phyloP scores from a whole-genome alignment of 2,797 vertebrate species.

The Scolopax bukidnonensis region DNA sequence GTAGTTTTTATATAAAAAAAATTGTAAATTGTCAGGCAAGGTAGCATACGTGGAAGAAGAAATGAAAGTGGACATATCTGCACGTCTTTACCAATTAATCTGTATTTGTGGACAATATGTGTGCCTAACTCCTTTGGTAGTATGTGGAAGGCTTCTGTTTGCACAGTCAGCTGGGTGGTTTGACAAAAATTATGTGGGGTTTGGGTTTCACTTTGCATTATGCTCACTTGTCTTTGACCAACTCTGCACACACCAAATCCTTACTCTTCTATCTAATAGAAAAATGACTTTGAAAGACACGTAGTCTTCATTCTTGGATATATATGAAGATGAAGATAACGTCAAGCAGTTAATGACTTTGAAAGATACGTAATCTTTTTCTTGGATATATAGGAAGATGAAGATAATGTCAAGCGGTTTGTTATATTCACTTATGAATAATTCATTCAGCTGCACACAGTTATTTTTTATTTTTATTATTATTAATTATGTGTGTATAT shows the following conservation, averaged over 20 bases:
- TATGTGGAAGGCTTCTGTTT: neutral
- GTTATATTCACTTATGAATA: slow-evolving; percentile 50
- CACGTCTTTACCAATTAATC: neutral
- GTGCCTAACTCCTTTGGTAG: neutral
- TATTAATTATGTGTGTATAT: slow-evolving; percentile 53
- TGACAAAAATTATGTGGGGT: neutral
- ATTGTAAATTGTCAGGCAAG: neutral
- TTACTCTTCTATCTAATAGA: neutral
- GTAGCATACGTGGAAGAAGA: neutral
- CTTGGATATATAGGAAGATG: slow-evolving; percentile 38
- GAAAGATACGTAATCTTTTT: slow-evolving; percentile 25
- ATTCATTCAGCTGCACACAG: slow-evolving; percentile 33
- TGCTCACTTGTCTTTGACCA: neutral
- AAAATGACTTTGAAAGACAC: slow-evolving; percentile 23
- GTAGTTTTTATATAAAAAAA: neutral
- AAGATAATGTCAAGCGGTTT: slow-evolving; percentile 37
- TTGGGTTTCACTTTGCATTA: neutral
- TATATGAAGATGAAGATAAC: slow-evolving; percentile 36
- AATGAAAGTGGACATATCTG: neutral
- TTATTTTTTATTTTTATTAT: slow-evolving; percentile 51
- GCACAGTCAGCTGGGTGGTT: neutral
- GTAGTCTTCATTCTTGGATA: slow-evolving; percentile 34
- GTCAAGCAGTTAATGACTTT: slow-evolving; percentile 12
- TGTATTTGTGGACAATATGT: neutral
- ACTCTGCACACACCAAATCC: neutral